Base-by-base conservation (phyloP, 2,113 vertebrate genomes). In the Triplophysa tibetana region DNA sequence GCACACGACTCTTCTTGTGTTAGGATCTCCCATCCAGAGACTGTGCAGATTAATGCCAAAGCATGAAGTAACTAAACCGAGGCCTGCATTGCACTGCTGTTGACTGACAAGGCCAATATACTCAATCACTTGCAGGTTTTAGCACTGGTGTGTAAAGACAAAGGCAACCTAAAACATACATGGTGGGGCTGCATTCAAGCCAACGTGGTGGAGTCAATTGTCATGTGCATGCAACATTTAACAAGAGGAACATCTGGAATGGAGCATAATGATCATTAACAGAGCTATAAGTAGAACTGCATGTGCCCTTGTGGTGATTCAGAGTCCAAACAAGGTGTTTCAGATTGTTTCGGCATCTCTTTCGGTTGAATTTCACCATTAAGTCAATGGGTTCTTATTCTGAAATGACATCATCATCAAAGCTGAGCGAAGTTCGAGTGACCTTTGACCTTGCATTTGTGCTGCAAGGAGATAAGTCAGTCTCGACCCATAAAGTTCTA, bases 221-320 rank as follows among this genome's bases (percentile, higher is more conserved):
- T 83, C 76, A 81, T 86, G 83, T 79, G 79, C 83, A 85, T 87
- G 81, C 76, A 74, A 77, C 84, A 83, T 82, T 79, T 74, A 79
- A 69, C 79, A 82, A 75, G 52, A 75, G 78, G 81, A 82, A 84
- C 87, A 90, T 91, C 87, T 91, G 90, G 88, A 86, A 89, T 86
- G 61, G 62, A 84, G 77, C 81, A 81, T 89, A 89, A 88, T 77
- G 73, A 78, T 82, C 70, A 89, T 85, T 81, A 89, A 88, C 85
- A 84, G 79, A 72, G 75, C 88, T 88, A 87, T 83, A 88, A 90
- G 88, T 88, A 89, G 84, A 89, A 86, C 84, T 85, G 84, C 85
- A 86, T 85, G 81, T 76, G 50, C 56, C 65, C 78, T 79, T 74
- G 68, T 77, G 77, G 67, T 23, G 76, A 83, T 75, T 85, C 81